Percentiles rank a stretch among this genome's conserved stretches.
Conservation (phyloP, 2,888 invertebrate species). For the Harmothoe impar region DNA sequence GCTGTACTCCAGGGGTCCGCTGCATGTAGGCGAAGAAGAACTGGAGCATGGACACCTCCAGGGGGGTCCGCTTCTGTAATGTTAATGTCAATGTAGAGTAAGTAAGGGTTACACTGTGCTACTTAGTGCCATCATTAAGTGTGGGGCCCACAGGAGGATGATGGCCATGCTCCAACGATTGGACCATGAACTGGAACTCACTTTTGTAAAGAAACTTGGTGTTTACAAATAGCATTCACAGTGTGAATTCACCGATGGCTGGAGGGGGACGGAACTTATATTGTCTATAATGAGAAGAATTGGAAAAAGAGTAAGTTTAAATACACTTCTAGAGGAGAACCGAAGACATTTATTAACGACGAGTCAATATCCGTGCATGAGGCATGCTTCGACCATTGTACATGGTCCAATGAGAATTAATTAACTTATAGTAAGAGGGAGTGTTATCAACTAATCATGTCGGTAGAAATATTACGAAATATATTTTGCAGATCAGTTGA, state of each 20-base stretch:
- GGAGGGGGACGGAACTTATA: not conserved
- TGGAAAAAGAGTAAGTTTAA: not conserved
- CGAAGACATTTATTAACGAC: not conserved
- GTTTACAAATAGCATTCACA: not conserved
- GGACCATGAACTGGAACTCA: not conserved
- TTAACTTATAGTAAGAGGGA: not conserved
- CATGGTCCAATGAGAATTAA: not conserved
- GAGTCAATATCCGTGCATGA: not conserved
- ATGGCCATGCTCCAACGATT: too few relatives aligned
- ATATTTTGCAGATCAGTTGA: conserved; percentile 9
- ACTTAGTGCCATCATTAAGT: too few relatives aligned
- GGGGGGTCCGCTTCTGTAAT: conserved; percentile 83
- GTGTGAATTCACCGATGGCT: too few relatives aligned
- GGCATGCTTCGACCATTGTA: not conserved
- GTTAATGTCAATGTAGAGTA: not conserved
- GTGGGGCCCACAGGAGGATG: too few relatives aligned
- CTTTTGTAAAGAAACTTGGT: not conserved
- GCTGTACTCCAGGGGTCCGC: conserved; percentile 87
- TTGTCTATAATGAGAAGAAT: not conserved
- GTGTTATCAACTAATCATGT: not conserved
- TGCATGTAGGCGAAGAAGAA: conserved; percentile 89
- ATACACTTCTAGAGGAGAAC: not conserved
- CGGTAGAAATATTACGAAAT: not conserved
- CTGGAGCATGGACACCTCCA: conserved; percentile 92
- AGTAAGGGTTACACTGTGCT: not conserved